Percentiles rank a stretch among this genome's conserved stretches.
Evolutionary conservation across 37 sponge, comb jelly and placozoan genomes (phyloP).

Genomic region (Halichondria panicea): DNA sequence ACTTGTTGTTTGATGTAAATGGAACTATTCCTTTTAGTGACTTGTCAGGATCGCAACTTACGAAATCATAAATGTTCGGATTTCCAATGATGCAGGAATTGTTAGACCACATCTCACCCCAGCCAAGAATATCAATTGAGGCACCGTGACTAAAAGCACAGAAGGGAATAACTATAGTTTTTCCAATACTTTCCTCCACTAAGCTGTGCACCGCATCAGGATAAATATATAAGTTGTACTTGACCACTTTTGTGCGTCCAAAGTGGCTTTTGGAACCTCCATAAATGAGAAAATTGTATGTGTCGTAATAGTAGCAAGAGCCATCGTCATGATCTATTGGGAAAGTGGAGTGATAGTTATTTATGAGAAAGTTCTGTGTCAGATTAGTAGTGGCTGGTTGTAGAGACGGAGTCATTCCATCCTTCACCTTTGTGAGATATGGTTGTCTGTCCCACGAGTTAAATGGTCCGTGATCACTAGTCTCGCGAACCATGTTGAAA

Average conservation of each 20-base stretch:
- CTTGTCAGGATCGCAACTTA: constrained; percentile 18
- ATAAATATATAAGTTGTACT: constrained; percentile 34
- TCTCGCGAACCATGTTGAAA: constrained; percentile 73
- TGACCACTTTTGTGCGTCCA: constrained; percentile 39
- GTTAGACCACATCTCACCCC: constrained; percentile 53
- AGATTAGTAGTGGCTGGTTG: constrained; percentile 33
- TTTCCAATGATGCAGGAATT: constrained; percentile 63
- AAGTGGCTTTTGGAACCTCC: constrained; percentile 51
- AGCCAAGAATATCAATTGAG: constrained; percentile 22
- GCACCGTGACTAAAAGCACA: constrained; percentile 55
- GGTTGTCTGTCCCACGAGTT: constrained; percentile 75
- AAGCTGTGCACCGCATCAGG: constrained; percentile 25
- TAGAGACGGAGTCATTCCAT: constrained; percentile 39
- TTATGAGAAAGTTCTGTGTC: constrained; percentile 59
- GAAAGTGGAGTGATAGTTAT: constrained; percentile 51
- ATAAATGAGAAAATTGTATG: constrained; percentile 65
- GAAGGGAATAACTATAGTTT: constrained; percentile 15
- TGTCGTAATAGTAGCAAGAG: constrained; percentile 59
- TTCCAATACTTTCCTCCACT: too few relatives aligned
- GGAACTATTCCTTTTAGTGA: constrained; percentile 34
- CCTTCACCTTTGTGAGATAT: constrained; percentile 40
- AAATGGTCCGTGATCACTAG: constrained; percentile 78
- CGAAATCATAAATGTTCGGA: constrained; percentile 39
- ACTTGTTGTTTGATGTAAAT: constrained; percentile 47
- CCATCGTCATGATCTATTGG: constrained; percentile 83